Percentiles rank a stretch among this genome's conserved stretches.
Evolutionary conservation across 2,797 vertebrate genomes (phyloP).

Genomic region (Champsocephalus gunnari): DNA sequence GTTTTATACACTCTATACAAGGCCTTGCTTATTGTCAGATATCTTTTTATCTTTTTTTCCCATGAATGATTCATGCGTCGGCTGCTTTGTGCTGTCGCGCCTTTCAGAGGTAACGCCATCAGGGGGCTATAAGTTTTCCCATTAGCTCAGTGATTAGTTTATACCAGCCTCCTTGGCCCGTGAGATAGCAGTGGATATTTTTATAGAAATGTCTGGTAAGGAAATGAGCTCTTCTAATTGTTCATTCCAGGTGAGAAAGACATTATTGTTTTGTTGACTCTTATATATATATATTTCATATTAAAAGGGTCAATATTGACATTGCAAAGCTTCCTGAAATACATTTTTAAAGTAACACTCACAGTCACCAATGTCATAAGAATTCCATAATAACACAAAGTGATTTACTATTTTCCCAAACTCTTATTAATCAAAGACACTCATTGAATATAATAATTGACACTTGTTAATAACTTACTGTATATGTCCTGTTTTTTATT

Average conservation of each 20-base stretch:
- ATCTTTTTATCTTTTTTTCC: constrained; percentile 96
- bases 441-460: constrained; percentile 38
- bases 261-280: constrained; percentile 25
- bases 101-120: constrained; percentile 91
- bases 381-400: not conserved
- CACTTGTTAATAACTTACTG: constrained; percentile 60
- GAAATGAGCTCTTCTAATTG: constrained; percentile 30
- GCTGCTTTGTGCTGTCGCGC: constrained; percentile 88
- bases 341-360: not conserved
- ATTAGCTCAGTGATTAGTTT: constrained; percentile 88
- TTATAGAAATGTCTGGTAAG: constrained; percentile 43
- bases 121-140: constrained; percentile 89
- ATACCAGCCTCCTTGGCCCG: constrained; percentile 81
- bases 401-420: not conserved
- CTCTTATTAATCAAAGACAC: constrained; percentile 4
- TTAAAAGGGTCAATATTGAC: constrained; percentile 8
- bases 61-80: constrained; percentile 95
- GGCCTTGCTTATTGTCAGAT: constrained; percentile 91
- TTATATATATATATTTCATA: constrained; percentile 25
- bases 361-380: not conserved
- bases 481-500: constrained; percentile 66
- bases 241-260: constrained; percentile 22
- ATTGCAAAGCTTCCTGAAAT: constrained; percentile 12
- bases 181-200: constrained; percentile 77
- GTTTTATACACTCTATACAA: constrained; percentile 94